These are phyloP conservation scores for Noctua comes DNA, from an alignment of 2,888 invertebrate genomes.

Conservation along the genomic window DNA sequence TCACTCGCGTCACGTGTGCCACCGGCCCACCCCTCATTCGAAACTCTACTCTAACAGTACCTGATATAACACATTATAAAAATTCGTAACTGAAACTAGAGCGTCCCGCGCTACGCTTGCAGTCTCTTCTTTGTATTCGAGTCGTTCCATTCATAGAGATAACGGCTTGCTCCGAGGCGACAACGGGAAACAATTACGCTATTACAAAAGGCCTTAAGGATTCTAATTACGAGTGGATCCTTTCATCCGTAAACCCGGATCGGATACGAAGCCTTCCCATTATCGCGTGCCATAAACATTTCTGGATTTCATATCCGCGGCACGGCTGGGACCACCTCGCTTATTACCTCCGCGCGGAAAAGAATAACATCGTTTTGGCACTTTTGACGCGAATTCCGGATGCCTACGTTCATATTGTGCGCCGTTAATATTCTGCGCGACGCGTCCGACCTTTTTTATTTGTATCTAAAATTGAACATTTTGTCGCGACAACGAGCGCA, in stretches of 20 bases:
- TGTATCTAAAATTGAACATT: conserved; percentile 91
- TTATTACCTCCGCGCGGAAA: conserved; percentile 89
- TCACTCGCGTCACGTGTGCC: conserved; percentile 78
- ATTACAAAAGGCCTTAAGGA: conserved; percentile 87
- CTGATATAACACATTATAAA: conserved; percentile 75
- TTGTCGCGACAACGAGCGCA: conserved; percentile 89
- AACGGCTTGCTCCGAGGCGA: conserved; percentile 82
- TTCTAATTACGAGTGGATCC: conserved; percentile 86
- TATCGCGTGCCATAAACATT: conserved; percentile 88
- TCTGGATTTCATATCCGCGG: conserved; percentile 89
- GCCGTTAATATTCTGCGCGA: conserved; percentile 89
- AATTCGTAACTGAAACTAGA: conserved; percentile 72
- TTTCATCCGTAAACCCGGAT: conserved; percentile 85
- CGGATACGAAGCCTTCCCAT: conserved; percentile 86
- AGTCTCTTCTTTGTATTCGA: conserved; percentile 82
- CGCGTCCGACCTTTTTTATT: conserved; percentile 90
- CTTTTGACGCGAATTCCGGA: conserved; percentile 90
- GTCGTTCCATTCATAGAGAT: conserved; percentile 84
- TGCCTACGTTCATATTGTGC: conserved; percentile 89
- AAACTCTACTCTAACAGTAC: conserved; percentile 73
- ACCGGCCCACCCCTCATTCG: conserved; percentile 54
- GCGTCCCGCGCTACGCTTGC: conserved; percentile 75
- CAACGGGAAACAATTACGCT: conserved; percentile 87
- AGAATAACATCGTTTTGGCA: conserved; percentile 90
- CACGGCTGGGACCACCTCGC: conserved; percentile 84